Evolutionary conservation across 1,140 invertebrate genomes (phyloP), one percentile per base, ranked within the genome.

Genomic region (Ips typographus): DNA sequence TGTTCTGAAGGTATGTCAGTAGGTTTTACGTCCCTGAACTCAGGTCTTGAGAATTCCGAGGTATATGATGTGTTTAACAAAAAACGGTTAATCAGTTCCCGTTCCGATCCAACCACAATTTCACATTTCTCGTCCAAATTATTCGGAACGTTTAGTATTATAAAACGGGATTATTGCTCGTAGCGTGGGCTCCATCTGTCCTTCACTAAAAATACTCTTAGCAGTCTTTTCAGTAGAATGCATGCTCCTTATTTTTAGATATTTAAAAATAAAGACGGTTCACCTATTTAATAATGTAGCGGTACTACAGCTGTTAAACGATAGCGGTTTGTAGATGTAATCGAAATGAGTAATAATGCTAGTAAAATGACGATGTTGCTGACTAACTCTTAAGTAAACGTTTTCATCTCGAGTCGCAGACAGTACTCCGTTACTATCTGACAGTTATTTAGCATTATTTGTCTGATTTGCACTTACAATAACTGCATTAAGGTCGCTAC

Each of bases 251-350:
- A 65, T 65, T 65, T 65, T 65, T 65, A 65, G 63, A 56, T 43
- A 55, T 41, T 65, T 65, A 65, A 65, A 65, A 65, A 65, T 56
- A 65, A 65, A 65, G 51, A 40, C 52, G 42, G 63, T 65, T 65
- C 51, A 65, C 63, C 63, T 43, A 65, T 65, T 65, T 56, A 65
- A 65, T 65, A 65, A 43, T 65, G 39, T 56, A 65, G 51, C 39
- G 52, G 41, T 65, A 42, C 56, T 55, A 65, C 63, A 65, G 63
- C 63, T 65, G 63, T 53, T 65, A 65, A 56, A 37, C 40, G 63
- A 41, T 55, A 53, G 52, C 40, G 51, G 40, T 38, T 42, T 56
- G 51, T 22, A 56, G 8, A 36, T 44, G 59, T 61, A 61, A 61
- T 49, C 42, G 42, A 22, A 47, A 61, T 61, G 59, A 61, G 59